Evolutionary conservation across 2,797 vertebrate species (phyloP).

Genomic region (Onychomys leucogaster): DNA sequence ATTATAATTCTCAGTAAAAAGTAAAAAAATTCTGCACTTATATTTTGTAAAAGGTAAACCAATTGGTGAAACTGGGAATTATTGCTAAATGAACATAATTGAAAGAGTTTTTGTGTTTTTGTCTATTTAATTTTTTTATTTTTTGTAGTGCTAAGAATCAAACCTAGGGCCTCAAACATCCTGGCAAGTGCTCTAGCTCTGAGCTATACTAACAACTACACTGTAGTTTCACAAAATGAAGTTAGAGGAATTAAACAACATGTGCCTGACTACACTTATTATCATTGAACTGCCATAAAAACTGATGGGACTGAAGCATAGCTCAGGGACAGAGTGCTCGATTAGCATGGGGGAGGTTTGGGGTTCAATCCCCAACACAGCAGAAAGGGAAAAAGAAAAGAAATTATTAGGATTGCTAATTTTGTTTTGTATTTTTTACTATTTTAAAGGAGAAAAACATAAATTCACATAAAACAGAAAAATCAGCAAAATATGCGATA

Average conservation of each 20-base stretch:
- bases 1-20: constrained; percentile 6
- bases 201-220: neutral
- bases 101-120: neutral
- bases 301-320: neutral
- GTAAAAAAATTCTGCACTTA: neutral
- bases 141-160: neutral
- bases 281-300: neutral
- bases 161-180: neutral
- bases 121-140: neutral
- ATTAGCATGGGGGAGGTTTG: neutral
- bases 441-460: constrained; percentile 8
- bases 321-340: neutral
- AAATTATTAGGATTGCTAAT: neutral
- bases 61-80: neutral
- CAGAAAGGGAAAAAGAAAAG: neutral
- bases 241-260: neutral
- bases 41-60: constrained; percentile 34
- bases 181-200: neutral
- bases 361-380: neutral
- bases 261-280: neutral
- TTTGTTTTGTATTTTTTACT: neutral
- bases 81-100: neutral
- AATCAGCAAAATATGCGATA: constrained; percentile 23
- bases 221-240: neutral
- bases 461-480: constrained; percentile 34